A percentile compares a stretch with the other conserved stretches of the same genome.
Conservation (phyloP, 2,113 vertebrate species). For the Danio rerio region DNA sequence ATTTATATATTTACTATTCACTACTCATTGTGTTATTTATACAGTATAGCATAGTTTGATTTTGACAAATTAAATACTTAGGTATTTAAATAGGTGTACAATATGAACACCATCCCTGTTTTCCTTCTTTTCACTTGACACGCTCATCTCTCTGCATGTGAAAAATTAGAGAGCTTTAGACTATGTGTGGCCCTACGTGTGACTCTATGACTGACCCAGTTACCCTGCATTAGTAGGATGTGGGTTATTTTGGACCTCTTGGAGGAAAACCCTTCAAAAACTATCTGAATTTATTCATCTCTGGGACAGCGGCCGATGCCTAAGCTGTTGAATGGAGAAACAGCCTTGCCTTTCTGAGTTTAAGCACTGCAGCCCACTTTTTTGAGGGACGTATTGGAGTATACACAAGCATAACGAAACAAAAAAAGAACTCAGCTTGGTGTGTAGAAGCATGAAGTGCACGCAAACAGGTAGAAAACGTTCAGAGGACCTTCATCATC, state of each 20-base stretch:
- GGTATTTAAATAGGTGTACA: too few species aligned
- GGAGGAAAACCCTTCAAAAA: constrained; percentile 37
- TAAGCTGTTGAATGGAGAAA: constrained; percentile 14
- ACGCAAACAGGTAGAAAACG: constrained; percentile 65
- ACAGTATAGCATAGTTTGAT: too few species aligned
- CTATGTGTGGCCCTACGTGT: constrained; percentile 30
- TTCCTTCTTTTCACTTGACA: neutral
- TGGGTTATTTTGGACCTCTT: constrained; percentile 35
- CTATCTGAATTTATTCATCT: constrained; percentile 24
- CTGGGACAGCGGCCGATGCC: constrained; percentile 1
- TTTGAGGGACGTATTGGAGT: neutral
- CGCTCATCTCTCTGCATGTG: constrained; percentile 8
- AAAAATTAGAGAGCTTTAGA: neutral
- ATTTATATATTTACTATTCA: neutral
- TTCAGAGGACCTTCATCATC: constrained; percentile 67
- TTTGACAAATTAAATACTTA: too few species aligned
- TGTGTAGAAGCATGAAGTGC: constrained; percentile 60
- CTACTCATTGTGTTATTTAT: too few species aligned
- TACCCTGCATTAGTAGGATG: constrained; percentile 39
- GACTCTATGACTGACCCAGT: constrained; percentile 36
- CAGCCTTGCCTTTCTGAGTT: constrained; percentile 2
- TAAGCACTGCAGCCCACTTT: neutral
- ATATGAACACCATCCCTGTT: neutral
- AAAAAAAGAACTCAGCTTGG: neutral
- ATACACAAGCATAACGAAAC: neutral